phyloP scores from a whole-genome alignment of 2,888 invertebrate genomes.

The Biston betularia region DNA sequence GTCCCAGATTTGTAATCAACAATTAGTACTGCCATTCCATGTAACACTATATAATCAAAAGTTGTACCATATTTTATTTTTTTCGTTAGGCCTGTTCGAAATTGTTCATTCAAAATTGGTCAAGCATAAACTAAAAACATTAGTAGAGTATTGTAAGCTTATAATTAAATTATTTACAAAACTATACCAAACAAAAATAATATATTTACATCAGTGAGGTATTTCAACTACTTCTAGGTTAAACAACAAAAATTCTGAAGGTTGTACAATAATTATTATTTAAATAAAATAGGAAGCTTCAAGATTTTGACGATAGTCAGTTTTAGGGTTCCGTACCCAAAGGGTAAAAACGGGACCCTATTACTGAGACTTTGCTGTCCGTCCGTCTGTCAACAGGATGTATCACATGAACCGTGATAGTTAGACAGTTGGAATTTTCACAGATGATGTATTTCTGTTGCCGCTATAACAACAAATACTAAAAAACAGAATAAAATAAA shows the following conservation, averaged over 20 bases:
- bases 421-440: no score
- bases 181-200: conserved; percentile 15
- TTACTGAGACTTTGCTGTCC: no score
- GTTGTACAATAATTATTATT: conserved; percentile 2
- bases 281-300: background rate
- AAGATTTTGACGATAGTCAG: no score
- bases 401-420: no score
- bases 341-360: no score
- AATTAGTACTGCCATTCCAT: background rate
- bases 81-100: conserved; percentile 1
- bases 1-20: no score
- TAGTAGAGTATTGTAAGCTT: conserved; percentile 22
- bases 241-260: conserved; percentile 20
- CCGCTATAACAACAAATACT: no score
- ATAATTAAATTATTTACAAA: conserved; percentile 38
- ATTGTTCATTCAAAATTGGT: conserved; percentile 24
- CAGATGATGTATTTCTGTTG: no score
- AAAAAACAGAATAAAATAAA: no score
- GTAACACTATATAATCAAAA: conserved; percentile 5
- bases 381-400: no score
- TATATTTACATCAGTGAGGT: conserved; percentile 49
- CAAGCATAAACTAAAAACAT: conserved; percentile 16
- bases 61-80: conserved; percentile 4
- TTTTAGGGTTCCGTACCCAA: no score
- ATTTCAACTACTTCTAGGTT: conserved; percentile 43